Evolutionary conservation across 2,113 vertebrate genomes (phyloP), one percentile per base, ranked within the genome.

Genomic region (Cyprinus carpio): DNA sequence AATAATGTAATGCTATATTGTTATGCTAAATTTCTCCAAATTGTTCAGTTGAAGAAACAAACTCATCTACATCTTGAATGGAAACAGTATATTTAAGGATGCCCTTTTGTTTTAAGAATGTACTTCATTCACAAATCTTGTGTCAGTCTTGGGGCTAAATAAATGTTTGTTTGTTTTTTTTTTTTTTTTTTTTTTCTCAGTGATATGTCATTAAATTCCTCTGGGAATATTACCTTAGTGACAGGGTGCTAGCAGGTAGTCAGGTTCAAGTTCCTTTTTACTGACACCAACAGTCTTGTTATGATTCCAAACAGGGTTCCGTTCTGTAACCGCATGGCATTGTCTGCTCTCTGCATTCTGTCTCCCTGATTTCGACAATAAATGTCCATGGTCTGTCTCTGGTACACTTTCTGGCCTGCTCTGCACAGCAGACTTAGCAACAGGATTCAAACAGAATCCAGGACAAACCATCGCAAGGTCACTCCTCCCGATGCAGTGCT

Each of bases 401-500:
- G 72, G 72, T n/a, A 75, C 37, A 75, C 43, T 87, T 83, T 85
- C 31, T 86, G 65, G 71, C 87, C 87, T 89, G 87, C 87, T 87
- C 84, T 82, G 85, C 85, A 82, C 89, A 85, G 87, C 74, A 81
- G 87, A 58, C 76, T 80, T 84, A 87, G 90, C 88, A 86, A 51
- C 74, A 37, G 27, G 51, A 58, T 78, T 82, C 85, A 37, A 79
- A 87, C 86, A 31, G 88, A 91, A 94, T 94, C 88, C 91, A 90
- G 93, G 92, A 92, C 91, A 85, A 90, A 40, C 8, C 67, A 67
- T 54, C 13, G 89, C 92, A 94, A 94, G 93, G 93, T 94, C 91
- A 85, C 87, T 87, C 84, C 87, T 91, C 90, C 89, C 92, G 91
- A 93, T 93, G 91, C 91, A 92, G 87, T 82, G 91, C 93, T 93